Evolutionary conservation across 2,797 vertebrate species (phyloP).

Genomic region (Alauda arvensis): DNA sequence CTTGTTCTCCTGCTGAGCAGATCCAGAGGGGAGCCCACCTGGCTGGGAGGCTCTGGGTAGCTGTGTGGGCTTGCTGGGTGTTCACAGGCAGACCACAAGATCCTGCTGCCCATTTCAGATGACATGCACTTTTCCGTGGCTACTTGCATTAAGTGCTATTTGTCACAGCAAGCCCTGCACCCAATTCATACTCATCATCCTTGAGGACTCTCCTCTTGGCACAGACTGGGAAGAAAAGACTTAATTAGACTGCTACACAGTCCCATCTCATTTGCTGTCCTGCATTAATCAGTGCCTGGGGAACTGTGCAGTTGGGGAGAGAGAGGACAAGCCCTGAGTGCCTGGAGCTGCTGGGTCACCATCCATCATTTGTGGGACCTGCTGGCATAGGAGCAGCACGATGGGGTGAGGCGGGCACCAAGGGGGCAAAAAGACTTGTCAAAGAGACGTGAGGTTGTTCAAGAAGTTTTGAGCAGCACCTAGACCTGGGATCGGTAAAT

Average conservation of each 20-base stretch:
- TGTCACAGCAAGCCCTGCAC: not conserved
- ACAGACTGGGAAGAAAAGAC: not conserved
- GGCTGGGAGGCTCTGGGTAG: not conserved
- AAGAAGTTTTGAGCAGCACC: not conserved
- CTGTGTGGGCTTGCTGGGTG: not conserved
- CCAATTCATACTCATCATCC: not conserved
- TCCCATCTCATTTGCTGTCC: not conserved
- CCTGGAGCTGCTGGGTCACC: not conserved
- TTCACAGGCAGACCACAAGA: not conserved
- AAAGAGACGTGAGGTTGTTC: not conserved
- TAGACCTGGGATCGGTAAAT: not conserved
- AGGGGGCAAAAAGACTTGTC: not conserved
- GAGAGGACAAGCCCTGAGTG: not conserved
- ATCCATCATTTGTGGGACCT: not conserved
- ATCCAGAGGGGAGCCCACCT: not conserved
- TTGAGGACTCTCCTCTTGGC: not conserved
- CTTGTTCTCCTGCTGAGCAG: not conserved
- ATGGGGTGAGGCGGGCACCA: not conserved
- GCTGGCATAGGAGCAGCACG: not conserved
- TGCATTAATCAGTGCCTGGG: not conserved
- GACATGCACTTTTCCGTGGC: accelerated
- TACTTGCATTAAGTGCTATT: not conserved
- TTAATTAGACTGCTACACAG: not conserved
- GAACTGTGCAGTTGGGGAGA: not conserved
- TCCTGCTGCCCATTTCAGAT: not conserved